These are phyloP conservation scores for Rhombomys opimus DNA, from an alignment of 2,113 vertebrate genomes.

Conservation along the genomic window DNA sequence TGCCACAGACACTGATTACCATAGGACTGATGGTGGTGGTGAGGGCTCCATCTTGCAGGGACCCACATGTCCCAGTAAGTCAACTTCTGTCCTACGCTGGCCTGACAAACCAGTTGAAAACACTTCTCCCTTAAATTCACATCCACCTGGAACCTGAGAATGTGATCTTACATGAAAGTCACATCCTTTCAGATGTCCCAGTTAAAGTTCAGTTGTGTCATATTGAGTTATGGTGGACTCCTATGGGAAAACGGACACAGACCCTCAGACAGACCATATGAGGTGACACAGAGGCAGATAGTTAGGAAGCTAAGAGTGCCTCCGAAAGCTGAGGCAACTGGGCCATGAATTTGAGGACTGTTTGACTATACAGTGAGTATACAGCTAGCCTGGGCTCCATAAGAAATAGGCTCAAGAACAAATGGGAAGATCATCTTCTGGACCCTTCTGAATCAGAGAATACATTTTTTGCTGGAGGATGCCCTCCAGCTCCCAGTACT, in stretches of 20 bases:
- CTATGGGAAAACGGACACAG: neutral
- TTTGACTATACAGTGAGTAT: neutral
- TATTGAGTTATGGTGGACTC: neutral
- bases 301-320: fast-evolving
- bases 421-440: neutral
- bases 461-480: neutral
- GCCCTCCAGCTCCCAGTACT: neutral
- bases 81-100: neutral
- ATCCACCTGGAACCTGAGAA: neutral
- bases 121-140: neutral
- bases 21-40: neutral
- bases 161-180: neutral
- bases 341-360: neutral
- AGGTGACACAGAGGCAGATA: neutral
- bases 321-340: neutral
- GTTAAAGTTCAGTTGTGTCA: neutral
- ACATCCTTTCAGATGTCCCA: neutral
- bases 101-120: neutral
- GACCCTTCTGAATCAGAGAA: neutral
- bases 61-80: neutral
- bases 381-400: neutral
- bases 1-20: neutral
- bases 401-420: neutral
- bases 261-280: neutral
- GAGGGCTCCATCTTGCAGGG: neutral